phyloP scores from a whole-genome alignment of 64 coral and sea anemone species.

The Montipora sp. region DNA sequence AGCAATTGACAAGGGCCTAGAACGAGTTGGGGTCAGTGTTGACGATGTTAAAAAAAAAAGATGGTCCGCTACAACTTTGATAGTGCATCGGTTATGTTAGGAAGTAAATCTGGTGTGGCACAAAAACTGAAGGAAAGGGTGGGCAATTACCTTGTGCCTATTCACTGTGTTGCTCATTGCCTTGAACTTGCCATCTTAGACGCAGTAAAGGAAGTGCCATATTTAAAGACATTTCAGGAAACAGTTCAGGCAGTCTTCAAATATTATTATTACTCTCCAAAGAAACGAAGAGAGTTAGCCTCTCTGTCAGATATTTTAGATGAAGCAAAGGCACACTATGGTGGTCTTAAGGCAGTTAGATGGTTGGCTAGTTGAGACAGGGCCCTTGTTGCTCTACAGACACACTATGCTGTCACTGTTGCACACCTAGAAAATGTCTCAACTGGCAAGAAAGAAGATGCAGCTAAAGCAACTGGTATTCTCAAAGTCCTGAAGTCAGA shows the following conservation, averaged over 20 bases:
- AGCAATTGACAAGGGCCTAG: slow-evolving; percentile 25
- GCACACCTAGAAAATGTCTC: slow-evolving; percentile 21
- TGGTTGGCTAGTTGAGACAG: slow-evolving; percentile 42
- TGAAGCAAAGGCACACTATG: slow-evolving; percentile 17
- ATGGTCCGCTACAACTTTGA: neutral
- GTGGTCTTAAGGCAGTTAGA: slow-evolving; percentile 21
- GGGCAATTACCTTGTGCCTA: neutral
- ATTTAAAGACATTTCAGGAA: slow-evolving; percentile 39
- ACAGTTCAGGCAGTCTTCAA: slow-evolving; percentile 22
- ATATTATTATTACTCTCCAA: slow-evolving; percentile 47
- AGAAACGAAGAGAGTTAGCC: slow-evolving; percentile 30
- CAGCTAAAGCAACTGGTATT: neutral
- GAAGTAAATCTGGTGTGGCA: slow-evolving; percentile 13
- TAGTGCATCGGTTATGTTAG: slow-evolving; percentile 40
- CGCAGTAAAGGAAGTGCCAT: slow-evolving; percentile 30
- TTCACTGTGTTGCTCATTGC: slow-evolving; percentile 32
- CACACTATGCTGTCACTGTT: slow-evolving; percentile 32
- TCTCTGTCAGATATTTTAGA: neutral
- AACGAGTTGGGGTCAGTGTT: neutral
- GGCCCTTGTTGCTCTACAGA: slow-evolving; percentile 30
- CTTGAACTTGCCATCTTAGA: slow-evolving; percentile 41
- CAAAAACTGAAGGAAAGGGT: neutral
- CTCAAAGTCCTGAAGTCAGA: slow-evolving; percentile 18
- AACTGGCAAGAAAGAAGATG: slow-evolving; percentile 35
- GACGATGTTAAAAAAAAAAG: slow-evolving; percentile 4